Base-by-base conservation (phyloP, 53 echinoderm and acorn worm genomes). In the Holothuria leucospilota region DNA sequence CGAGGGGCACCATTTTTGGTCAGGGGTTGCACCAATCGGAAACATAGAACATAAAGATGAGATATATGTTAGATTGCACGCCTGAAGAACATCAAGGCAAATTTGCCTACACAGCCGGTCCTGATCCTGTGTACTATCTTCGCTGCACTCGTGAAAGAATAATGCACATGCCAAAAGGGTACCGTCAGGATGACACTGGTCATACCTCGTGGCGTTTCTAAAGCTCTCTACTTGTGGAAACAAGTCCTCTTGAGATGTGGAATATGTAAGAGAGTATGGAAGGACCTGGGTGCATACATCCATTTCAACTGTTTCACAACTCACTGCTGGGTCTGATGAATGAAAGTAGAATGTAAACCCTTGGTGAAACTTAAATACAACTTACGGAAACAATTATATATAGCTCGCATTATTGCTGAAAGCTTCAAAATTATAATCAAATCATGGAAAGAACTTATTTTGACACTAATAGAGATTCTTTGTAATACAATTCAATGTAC, bases 201-300 rank as follows among this genome's bases (percentile, higher is more conserved):
- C 41, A 10, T 18, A 30, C n/a, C 20, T 46, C 13, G 34, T 39
- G 0, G 49, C 34, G 56, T 18, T 56, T 6, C 39, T 39, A 5
- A 72, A 1, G 11, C 0, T 2, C 12, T 72, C 72, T 23, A 72
- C 20, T 18, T 16, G 23, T 14, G 16, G 6, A 39, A 72, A 15
- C 49, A 72, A 39, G 41, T 72, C 72, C 72, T 72, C 72, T 39
- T 72, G 72, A 13, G 72, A 72, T 38, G 72, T 72, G 11, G 72
- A 9, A 1, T 39, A 39, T n/a, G 72, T 72, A 39, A 72, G 39
- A 72, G 39, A 21, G 40, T 72, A 72, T 38, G 72, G 72, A 41
- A 72, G 72, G 20, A 70, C 14, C 30, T 27, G n/a, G 20, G 11
- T 15, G 21, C 72, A 72, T 5, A 72, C 41, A 23, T 39, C 40